A percentile compares a stretch with the other conserved stretches of the same genome.
Conservation (phyloP, 2,797 vertebrate genomes). For the Sciurus vulgaris region DNA sequence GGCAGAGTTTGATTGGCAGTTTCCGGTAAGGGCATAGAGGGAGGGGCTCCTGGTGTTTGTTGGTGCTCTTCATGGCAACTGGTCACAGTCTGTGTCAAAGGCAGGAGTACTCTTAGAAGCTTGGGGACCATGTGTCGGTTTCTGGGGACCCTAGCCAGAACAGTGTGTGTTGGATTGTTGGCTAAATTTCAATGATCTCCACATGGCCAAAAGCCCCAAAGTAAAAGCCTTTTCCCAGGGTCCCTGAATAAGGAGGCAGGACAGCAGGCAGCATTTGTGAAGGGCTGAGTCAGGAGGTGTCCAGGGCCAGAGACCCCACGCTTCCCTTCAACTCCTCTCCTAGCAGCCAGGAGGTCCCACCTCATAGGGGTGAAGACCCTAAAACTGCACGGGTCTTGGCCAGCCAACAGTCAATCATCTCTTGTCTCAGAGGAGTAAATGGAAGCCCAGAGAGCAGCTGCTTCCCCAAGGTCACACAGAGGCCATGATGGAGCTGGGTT, state of each 20-base stretch:
- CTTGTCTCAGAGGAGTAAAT: not conserved
- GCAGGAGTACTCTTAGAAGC: not conserved
- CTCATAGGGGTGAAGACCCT: not conserved
- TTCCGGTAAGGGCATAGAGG: not conserved
- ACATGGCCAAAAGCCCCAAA: not conserved
- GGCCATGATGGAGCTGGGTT: not conserved
- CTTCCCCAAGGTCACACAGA: constrained; percentile 16
- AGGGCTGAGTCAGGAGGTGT: not conserved
- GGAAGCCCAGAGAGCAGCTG: not conserved
- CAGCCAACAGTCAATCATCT: not conserved
- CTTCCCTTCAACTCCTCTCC: not conserved
- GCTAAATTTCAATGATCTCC: constrained; percentile 8
- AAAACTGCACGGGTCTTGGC: not conserved
- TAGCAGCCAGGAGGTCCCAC: not conserved
- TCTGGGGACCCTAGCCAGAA: not conserved
- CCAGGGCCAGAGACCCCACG: not conserved
- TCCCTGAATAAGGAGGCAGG: not conserved
- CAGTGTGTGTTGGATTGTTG: not conserved
- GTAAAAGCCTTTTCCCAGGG: not conserved
- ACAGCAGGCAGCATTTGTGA: not conserved
- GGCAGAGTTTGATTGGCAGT: constrained; percentile 36
- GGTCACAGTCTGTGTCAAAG: not conserved
- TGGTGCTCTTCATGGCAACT: not conserved
- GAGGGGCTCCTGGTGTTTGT: not conserved
- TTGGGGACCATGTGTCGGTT: rapidly evolving